Percentiles rank a stretch among this genome's conserved stretches.
Conservation (phyloP, 2,888 invertebrate genomes). For the Drosophila nigricruria region DNA sequence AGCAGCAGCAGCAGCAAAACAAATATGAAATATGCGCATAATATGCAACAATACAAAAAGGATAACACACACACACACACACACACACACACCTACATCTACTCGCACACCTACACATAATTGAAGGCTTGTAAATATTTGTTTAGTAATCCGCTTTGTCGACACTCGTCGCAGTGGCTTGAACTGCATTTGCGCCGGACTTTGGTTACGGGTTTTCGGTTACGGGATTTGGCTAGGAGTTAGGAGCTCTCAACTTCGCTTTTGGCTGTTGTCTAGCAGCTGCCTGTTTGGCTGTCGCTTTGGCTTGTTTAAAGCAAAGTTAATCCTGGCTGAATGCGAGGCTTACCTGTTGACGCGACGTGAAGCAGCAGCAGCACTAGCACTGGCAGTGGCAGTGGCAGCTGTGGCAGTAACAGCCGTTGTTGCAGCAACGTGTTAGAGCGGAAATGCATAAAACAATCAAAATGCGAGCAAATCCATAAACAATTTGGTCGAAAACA, state of each 20-base stretch:
- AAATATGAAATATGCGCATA: constrained; percentile 41
- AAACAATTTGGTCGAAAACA: constrained; percentile 40
- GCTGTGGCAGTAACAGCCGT: neutral
- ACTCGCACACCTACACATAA: constrained; percentile 25
- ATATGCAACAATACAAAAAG: constrained; percentile 28
- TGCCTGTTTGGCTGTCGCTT: constrained; percentile 17
- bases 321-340: constrained; percentile 71
- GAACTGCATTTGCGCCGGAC: constrained; percentile 35
- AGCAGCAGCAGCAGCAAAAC: constrained; percentile 14
- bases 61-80: constrained; percentile 25
- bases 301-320: constrained; percentile 71
- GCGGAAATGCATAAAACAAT: constrained; percentile 50
- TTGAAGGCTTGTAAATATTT: constrained; percentile 75
- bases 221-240: constrained; percentile 8
- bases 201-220: constrained; percentile 35
- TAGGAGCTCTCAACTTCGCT: neutral
- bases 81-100: constrained; percentile 14
- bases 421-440: constrained; percentile 60
- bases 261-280: constrained; percentile 9
- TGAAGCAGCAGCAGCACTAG: constrained; percentile 19
- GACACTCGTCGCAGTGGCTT: constrained; percentile 40
- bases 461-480: constrained; percentile 58
- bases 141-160: constrained; percentile 74
- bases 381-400: neutral
- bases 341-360: constrained; percentile 75